A percentile compares a stretch with the other conserved stretches of the same genome.
Conservation (phyloP, 1,140 invertebrate species). For the Manduca sexta region DNA sequence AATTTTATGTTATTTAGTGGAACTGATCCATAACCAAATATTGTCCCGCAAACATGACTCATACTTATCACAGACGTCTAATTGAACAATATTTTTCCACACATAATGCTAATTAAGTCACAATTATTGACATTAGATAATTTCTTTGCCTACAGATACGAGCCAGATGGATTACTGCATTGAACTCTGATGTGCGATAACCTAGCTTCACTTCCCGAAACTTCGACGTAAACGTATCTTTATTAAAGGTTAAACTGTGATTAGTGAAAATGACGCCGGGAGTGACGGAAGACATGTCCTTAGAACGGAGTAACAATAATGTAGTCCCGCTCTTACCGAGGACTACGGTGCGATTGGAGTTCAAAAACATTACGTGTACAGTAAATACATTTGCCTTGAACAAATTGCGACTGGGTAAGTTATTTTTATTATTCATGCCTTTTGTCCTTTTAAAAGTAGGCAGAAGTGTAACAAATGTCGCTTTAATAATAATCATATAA, state of each 20-base stretch:
- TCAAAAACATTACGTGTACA: slow-evolving; percentile 79
- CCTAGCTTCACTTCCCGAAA: no score
- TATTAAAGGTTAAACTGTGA: slow-evolving; percentile 4
- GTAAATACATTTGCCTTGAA: slow-evolving; percentile 61
- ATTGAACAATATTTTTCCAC: background rate
- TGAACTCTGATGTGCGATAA: background rate
- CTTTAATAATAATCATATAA: no score
- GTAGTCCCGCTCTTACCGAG: slow-evolving; percentile 55
- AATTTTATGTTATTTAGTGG: no score
- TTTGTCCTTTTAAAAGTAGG: no score
- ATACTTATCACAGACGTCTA: background rate
- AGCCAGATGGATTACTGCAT: background rate
- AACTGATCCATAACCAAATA: no score
- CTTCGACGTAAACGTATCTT: no score
- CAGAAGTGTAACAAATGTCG: no score
- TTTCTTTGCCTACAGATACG: slow-evolving; percentile 4
- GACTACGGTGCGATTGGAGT: slow-evolving; percentile 78
- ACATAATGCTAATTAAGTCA: slow-evolving; percentile 2
- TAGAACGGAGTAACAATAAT: slow-evolving; percentile 58
- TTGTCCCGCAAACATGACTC: background rate
- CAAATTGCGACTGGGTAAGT: slow-evolving; percentile 59
- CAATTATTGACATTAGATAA: slow-evolving; percentile 1
- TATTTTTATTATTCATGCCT: slow-evolving; percentile 6
- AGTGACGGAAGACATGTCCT: slow-evolving; percentile 21
- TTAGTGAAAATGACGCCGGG: slow-evolving; percentile 34